Evolutionary conservation across 2,113 vertebrate species (phyloP).

Genomic region (Cryptomyrus ogoouensis): DNA sequence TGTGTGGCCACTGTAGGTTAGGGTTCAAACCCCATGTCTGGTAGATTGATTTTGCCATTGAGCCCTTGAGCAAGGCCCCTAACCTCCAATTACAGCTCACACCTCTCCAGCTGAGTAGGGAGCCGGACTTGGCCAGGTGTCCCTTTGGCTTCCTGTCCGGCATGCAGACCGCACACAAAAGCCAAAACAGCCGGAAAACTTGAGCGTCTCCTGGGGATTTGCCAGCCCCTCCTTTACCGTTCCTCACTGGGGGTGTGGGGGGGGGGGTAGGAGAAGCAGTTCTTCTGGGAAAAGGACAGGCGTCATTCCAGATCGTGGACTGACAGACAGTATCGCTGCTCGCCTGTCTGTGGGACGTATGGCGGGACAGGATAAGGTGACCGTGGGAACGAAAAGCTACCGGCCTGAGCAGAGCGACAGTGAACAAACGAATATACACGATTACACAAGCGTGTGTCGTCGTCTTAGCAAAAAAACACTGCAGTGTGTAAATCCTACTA

Average conservation of each 20-base stretch:
- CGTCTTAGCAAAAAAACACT: background rate
- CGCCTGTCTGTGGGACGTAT: background rate
- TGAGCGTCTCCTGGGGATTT: background rate
- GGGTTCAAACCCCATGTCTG: background rate
- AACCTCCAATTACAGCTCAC: background rate
- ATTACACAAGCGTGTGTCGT: background rate
- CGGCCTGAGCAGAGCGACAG: background rate
- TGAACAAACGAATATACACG: background rate
- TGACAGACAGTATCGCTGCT: background rate
- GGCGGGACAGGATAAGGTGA: background rate
- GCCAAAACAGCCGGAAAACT: constrained; percentile 7
- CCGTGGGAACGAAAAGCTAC: background rate
- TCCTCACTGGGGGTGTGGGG: background rate
- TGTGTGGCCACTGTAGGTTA: background rate
- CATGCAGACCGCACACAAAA: background rate
- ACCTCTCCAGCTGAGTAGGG: background rate
- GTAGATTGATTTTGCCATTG: background rate
- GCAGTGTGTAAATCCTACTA: background rate
- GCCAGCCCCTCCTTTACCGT: background rate
- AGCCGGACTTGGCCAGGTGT: background rate
- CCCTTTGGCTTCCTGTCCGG: background rate
- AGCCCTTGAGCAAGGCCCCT: background rate
- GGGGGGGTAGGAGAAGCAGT: background rate
- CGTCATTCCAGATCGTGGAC: background rate
- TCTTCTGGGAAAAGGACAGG: background rate